Evolutionary conservation across 2,888 invertebrate species (phyloP).

Genomic region (Adela reaumurella): DNA sequence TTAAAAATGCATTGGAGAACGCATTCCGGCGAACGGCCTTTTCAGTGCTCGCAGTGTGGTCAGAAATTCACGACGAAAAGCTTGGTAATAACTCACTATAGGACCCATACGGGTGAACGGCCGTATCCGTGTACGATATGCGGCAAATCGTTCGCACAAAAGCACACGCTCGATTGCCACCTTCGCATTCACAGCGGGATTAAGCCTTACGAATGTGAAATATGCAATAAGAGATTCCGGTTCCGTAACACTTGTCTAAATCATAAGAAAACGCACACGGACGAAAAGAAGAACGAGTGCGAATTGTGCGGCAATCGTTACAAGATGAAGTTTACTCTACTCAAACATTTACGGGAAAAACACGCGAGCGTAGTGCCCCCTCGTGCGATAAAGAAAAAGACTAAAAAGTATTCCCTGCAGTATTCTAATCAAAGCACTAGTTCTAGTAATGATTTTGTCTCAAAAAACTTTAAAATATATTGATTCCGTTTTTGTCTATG

Average conservation of each 20-base stretch:
- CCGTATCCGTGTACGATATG: slow-evolving; percentile 42
- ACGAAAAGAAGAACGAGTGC: too few relatives aligned
- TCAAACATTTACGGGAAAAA: too few relatives aligned
- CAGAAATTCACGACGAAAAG: slow-evolving; percentile 34
- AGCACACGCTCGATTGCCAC: slow-evolving; percentile 38
- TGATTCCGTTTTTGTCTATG: too few relatives aligned
- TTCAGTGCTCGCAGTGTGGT: slow-evolving; percentile 25
- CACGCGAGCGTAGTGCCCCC: too few relatives aligned
- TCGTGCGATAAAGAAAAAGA: too few relatives aligned
- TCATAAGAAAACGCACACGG: too few relatives aligned
- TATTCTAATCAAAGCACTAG: too few relatives aligned
- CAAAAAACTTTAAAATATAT: too few relatives aligned
- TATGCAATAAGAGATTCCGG: slow-evolving; percentile 19
- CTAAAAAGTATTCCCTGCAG: too few relatives aligned
- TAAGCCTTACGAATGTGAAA: slow-evolving; percentile 34
- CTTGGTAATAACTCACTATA: slow-evolving; percentile 24
- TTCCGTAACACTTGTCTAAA: neutral
- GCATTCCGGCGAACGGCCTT: slow-evolving; percentile 31
- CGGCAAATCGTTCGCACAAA: slow-evolving; percentile 43
- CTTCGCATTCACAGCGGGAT: slow-evolving; percentile 34
- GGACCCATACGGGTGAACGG: slow-evolving; percentile 31
- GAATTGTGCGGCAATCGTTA: too few relatives aligned
- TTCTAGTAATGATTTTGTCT: too few relatives aligned
- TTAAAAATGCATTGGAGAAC: slow-evolving; percentile 31
- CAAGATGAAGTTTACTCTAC: too few relatives aligned